Evolutionary conservation across 2,888 invertebrate genomes (phyloP).

Genomic region (Leptopilina myrica): DNA sequence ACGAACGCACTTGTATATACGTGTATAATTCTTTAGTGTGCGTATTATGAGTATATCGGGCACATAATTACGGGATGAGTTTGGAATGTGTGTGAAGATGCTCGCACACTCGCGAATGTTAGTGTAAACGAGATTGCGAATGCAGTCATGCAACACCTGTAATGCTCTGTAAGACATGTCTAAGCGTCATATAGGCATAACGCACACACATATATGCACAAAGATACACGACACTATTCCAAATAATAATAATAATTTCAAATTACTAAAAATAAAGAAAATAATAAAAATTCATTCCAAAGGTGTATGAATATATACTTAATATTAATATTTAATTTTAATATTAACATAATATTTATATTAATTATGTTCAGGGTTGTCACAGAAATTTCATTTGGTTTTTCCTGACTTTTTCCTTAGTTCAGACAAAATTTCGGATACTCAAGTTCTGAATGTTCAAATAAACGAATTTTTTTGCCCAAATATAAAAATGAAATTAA

Average conservation of each 20-base stretch:
- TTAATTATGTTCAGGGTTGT: no score
- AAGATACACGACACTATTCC: background rate
- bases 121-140: conserved; percentile 34
- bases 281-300: background rate
- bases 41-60: conserved; percentile 8
- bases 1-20: background rate
- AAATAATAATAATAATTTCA: background rate
- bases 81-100: conserved; percentile 12
- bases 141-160: conserved; percentile 29
- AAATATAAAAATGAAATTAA: no score
- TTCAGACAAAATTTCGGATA: no score
- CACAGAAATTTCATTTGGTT: no score
- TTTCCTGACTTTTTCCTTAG: no score
- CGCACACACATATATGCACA: background rate
- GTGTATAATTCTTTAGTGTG: background rate
- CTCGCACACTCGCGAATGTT: background rate
- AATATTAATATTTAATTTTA: no score
- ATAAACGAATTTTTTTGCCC: no score
- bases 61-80: conserved; percentile 21
- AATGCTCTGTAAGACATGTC: conserved; percentile 18
- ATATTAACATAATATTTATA: no score
- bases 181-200: no score
- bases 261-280: background rate
- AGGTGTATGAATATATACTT: no score
- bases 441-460: no score